Conservation (phyloP, 2,888 invertebrate species). For the Oscheius sp. region DNA sequence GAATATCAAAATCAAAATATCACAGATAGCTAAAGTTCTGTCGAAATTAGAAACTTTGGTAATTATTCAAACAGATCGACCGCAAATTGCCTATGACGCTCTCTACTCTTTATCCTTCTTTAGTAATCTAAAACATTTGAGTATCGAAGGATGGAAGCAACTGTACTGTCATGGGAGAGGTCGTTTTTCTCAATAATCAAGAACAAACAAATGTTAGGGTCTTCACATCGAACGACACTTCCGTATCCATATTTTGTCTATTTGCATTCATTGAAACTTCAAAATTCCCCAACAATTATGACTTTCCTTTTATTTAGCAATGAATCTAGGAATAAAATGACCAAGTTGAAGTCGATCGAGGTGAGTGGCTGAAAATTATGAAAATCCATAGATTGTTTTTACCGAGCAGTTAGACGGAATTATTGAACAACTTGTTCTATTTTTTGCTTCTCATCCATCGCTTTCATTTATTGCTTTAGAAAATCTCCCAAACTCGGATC, state of each 20-base stretch:
- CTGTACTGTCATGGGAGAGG: not conserved
- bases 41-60: not conserved
- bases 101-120: constrained; percentile 20
- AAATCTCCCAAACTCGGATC: too few species aligned
- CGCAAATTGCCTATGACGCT: constrained; percentile 1
- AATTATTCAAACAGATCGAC: not conserved
- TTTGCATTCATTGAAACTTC: not conserved
- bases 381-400: not conserved
- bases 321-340: not conserved
- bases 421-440: not conserved
- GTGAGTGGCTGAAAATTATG: not conserved
- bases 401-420: not conserved
- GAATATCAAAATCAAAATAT: not conserved
- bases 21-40: constrained; percentile 2
- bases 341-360: not conserved
- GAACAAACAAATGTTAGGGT: not conserved
- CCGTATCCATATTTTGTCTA: not conserved
- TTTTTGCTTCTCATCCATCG: not conserved
- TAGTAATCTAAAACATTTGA: constrained; percentile 3
- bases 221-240: constrained; percentile 11
- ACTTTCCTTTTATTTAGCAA: not conserved
- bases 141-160: constrained; percentile 13
- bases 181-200: not conserved
- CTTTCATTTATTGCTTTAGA: not conserved
- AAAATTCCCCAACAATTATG: not conserved